These are phyloP conservation scores for Gambelia wislizenii DNA, from an alignment of 2,797 vertebrate genomes.

Conservation along the genomic window DNA sequence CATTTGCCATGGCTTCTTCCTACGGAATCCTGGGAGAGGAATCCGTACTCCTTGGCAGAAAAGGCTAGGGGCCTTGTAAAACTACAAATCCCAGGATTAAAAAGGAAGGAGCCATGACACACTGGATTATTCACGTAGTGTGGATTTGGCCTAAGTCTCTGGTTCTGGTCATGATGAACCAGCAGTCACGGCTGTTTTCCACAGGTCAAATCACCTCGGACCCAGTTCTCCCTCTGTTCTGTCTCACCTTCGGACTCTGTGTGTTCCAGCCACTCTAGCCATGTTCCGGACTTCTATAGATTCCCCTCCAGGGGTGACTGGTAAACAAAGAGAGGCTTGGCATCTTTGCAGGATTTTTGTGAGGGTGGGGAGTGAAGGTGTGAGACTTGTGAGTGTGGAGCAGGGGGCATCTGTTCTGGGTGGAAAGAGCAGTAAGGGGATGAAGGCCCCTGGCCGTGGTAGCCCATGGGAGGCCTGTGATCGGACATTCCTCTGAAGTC, in stretches of 20 bases:
- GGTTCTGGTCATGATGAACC: conserved; percentile 60
- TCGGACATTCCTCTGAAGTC: conserved; percentile 94
- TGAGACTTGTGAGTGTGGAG: conserved; percentile 78
- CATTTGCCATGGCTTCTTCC: no score
- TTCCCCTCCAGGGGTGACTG: conserved; percentile 90
- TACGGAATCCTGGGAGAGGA: no score
- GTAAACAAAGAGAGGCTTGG: conserved; percentile 82
- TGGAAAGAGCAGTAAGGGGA: conserved; percentile 95
- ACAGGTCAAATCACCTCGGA: conserved; percentile 63
- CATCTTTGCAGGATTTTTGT: conserved; percentile 94
- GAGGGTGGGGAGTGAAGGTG: conserved; percentile 94
- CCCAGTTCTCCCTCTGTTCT: background rate
- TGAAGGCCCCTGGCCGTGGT: conserved; percentile 85
- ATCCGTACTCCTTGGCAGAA: no score
- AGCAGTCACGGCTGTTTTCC: conserved; percentile 41
- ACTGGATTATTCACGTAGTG: no score
- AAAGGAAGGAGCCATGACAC: no score
- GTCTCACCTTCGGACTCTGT: conserved; percentile 64
- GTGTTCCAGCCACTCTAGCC: conserved; percentile 94
- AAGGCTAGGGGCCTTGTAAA: no score
- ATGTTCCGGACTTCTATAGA: conserved; percentile 88
- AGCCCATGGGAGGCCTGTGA: conserved; percentile 84
- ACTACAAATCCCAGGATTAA: no score
- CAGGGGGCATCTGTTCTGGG: conserved; percentile 85
- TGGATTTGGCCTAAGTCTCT: no score